Evolutionary conservation across 2,797 vertebrate genomes (phyloP).

Genomic region (Danio kyathit): DNA sequence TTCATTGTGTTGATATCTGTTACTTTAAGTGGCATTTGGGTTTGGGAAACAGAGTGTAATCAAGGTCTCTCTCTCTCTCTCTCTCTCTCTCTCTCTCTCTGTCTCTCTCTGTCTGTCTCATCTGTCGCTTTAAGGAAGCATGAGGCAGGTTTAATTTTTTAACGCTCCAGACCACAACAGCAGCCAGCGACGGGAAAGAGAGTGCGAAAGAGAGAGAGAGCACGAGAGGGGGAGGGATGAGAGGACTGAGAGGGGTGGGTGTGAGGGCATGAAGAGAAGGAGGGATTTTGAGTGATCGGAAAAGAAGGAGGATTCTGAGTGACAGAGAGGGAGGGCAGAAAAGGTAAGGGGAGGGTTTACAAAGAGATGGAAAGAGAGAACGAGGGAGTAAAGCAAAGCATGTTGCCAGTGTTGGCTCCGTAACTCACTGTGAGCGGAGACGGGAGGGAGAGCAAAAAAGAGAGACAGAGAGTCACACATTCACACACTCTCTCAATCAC

Average conservation of each 20-base stretch:
- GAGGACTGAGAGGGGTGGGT: constrained; percentile 41
- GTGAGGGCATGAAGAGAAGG: constrained; percentile 51
- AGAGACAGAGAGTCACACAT: constrained; percentile 49
- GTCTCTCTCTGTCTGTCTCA: constrained; percentile 36
- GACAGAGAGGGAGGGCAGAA: constrained; percentile 73
- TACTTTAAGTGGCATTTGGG: constrained; percentile 8
- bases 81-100: constrained; percentile 23
- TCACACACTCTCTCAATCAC: constrained; percentile 55
- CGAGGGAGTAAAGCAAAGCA: constrained; percentile 69
- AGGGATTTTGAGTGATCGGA: constrained; percentile 56
- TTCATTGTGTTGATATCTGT: neutral
- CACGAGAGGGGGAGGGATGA: constrained; percentile 45
- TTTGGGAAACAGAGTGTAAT: constrained; percentile 15
- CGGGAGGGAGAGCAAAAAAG: constrained; percentile 51
- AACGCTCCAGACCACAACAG: constrained; percentile 45
- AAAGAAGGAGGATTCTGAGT: constrained; percentile 67
- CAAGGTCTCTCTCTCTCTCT: neutral
- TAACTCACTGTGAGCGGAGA: constrained; percentile 70
- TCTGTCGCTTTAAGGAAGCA: constrained; percentile 77
- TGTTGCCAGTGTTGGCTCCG: constrained; percentile 69
- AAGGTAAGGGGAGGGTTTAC: constrained; percentile 62
- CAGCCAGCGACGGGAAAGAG: constrained; percentile 26
- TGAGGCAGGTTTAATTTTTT: constrained; percentile 65
- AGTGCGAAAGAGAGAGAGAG: constrained; percentile 31
- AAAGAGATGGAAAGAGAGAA: constrained; percentile 54